phyloP scores from a whole-genome alignment of 2,888 invertebrate species.

The Mantis religiosa region DNA sequence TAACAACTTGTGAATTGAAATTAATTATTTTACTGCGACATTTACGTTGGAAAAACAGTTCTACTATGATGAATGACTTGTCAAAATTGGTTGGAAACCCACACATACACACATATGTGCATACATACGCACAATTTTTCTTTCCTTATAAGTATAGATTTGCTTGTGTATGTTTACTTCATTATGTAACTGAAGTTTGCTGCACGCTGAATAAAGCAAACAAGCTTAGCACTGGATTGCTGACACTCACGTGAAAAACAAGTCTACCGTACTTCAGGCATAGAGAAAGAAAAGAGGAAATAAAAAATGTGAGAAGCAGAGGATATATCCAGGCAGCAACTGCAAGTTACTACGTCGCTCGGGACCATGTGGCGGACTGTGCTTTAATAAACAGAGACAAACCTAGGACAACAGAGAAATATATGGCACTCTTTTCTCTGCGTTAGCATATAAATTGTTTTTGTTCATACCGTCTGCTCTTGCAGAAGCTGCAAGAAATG shows the following conservation, averaged over 20 bases:
- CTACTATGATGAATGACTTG: no score
- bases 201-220: background rate
- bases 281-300: background rate
- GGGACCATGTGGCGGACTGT: background rate
- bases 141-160: no score
- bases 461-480: background rate
- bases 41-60: no score
- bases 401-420: background rate
- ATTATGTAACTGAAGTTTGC: no score
- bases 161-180: no score
- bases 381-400: background rate
- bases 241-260: background rate
- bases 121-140: no score
- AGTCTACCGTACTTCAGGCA: background rate
- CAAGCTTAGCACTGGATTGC: background rate
- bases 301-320: background rate
- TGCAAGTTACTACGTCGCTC: background rate
- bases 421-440: background rate
- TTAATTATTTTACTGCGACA: no score
- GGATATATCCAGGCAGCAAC: background rate
- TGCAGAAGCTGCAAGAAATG: background rate
- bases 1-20: no score
- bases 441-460: background rate
- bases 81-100: no score
- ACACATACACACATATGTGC: no score